A percentile compares a stretch with the other conserved stretches of the same genome.
These are phyloP conservation scores for Drosophila pallidifrons DNA, from an alignment of 1,140 invertebrate species.

Conservation along the genomic window DNA sequence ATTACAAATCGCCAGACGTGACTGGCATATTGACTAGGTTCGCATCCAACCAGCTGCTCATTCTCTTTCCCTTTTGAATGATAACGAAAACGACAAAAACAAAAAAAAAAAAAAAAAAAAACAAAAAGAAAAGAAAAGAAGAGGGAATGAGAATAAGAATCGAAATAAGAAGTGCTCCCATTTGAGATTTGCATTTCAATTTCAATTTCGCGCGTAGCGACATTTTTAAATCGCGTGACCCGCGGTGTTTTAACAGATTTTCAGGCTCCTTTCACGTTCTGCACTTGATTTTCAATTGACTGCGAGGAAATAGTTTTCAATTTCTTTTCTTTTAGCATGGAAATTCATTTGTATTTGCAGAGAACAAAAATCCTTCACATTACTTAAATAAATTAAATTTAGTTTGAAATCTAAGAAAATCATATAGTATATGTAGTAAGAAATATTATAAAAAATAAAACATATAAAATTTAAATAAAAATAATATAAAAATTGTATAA, in stretches of 20 bases:
- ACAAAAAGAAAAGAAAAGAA: too few species aligned
- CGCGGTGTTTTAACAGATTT: constrained; percentile 51
- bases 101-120: too few species aligned
- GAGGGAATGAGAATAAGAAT: background rate
- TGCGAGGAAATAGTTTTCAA: constrained; percentile 49
- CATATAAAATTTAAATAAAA: too few species aligned
- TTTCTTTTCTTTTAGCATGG: constrained; percentile 14
- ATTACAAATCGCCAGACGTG: constrained; percentile 76
- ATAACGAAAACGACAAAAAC: background rate
- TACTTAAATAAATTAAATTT: too few species aligned
- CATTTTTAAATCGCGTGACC: constrained; percentile 65
- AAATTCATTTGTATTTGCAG: constrained; percentile 50
- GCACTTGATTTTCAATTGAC: constrained; percentile 57
- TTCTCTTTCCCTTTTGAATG: background rate
- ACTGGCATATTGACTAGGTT: constrained; percentile 50
- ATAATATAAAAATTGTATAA: too few species aligned
- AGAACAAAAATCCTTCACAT: constrained; percentile 39
- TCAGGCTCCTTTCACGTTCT: constrained; percentile 46
- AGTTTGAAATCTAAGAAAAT: too few species aligned
- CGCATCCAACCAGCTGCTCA: constrained; percentile 19
- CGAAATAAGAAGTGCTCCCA: constrained; percentile 13
- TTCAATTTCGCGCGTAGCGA: constrained; percentile 54
- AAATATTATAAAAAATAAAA: too few species aligned
- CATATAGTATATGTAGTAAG: too few species aligned
- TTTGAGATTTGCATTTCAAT: constrained; percentile 77